Base-by-base conservation (phyloP, 1,140 invertebrate genomes). In the Brachionus paranguensis region DNA sequence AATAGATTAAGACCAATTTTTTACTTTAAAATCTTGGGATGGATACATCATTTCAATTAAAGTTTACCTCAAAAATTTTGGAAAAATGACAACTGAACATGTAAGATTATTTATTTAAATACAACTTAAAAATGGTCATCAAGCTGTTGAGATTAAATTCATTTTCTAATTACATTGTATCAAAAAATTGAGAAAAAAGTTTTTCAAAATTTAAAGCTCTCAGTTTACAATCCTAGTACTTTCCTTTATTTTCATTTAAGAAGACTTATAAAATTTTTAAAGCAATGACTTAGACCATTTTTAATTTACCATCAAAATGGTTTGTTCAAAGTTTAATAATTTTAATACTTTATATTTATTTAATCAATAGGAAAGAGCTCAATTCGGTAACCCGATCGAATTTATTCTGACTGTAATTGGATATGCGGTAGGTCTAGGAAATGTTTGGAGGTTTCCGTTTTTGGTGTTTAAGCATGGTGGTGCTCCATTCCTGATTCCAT, bases 331-430 rank as follows among this genome's bases (percentile, higher is more conserved):
- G 10, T 20, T 0, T 60, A 47, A 4, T 10, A 27, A 76, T 47
- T 76, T 76, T 50, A 47, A 10, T 45, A 20, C 27, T 76, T 37
- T 33, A 37, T 14, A 14, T 78, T 37, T 55, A 33, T 65, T 68
- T 68, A 5, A 37, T 33, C 7, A 68, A 84, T 17, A 84, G 60
- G 41, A 86, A 65, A 60, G 87, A 60, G 86, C 84, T 33, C 85
- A 86, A 29, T 88, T 87, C 86, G 84, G 50, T 12, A 65, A 85
- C 8, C 76, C 85, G 41, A 24, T 87, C 7, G 87, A 88, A 65
- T 88, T 86, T 68, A 72, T 87, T 14, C 70, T 88, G 43, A 86
- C 87, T 10, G 68, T 85, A 45, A 83, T 88, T 78, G 86, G 87
- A n/a, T 87, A 86, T 76, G 83, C 86, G 10, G 86, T 87, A 6